Evolutionary conservation across 2,797 vertebrate genomes (phyloP).

Genomic region (Eulemur mongoz): DNA sequence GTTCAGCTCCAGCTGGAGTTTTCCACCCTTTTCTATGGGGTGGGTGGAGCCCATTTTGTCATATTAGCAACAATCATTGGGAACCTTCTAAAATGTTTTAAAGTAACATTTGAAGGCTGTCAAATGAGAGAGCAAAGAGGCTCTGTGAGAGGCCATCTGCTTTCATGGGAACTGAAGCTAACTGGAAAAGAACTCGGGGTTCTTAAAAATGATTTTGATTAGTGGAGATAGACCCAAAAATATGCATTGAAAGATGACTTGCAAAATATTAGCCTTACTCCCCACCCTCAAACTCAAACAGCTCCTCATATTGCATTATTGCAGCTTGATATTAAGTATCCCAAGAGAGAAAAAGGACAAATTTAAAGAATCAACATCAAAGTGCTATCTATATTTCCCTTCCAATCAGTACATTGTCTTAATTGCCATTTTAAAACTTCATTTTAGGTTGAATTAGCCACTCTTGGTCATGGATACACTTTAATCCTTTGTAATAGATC

Average conservation of each 20-base stretch:
- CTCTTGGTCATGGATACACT: background rate
- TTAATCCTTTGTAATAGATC: constrained; percentile 32
- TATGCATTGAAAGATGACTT: constrained; percentile 35
- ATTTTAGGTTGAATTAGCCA: constrained; percentile 53
- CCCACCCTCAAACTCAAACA: background rate
- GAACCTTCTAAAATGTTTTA: constrained; percentile 29
- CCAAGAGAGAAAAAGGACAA: constrained; percentile 48
- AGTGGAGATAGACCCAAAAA: constrained; percentile 42
- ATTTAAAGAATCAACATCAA: constrained; percentile 35
- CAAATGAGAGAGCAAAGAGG: constrained; percentile 27
- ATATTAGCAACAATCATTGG: background rate
- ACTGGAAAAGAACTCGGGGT: constrained; percentile 54
- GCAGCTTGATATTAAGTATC: background rate
- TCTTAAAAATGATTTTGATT: constrained; percentile 70
- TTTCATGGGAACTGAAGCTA: constrained; percentile 51
- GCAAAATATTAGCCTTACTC: background rate
- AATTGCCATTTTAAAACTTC: background rate
- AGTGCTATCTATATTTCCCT: constrained; percentile 17
- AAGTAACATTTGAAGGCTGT: constrained; percentile 25
- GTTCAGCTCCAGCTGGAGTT: background rate
- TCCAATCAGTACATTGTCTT: constrained; percentile 42
- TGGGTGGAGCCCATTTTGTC: background rate
- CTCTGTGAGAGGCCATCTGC: constrained; percentile 65
- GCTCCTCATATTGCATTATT: background rate
- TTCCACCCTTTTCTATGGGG: background rate